phyloP scores from a whole-genome alignment of 1,140 invertebrate genomes.

The Andrena cerasifolii region DNA sequence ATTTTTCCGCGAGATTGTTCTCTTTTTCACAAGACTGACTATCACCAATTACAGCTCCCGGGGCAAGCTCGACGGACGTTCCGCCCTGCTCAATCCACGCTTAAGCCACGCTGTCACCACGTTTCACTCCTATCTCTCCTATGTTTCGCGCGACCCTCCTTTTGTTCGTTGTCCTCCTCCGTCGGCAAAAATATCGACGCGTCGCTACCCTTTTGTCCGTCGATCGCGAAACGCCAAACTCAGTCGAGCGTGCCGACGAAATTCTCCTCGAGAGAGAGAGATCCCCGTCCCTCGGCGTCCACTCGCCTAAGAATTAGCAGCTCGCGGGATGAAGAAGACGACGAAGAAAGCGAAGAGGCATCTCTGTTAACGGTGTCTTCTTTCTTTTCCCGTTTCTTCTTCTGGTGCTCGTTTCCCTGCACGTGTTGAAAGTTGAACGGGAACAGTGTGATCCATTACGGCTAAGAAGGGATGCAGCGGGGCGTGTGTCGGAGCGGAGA shows the following conservation, averaged over 20 bases:
- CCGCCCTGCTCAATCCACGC: constrained; percentile 41
- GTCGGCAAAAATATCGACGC: constrained; percentile 21
- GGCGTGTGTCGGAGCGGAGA: constrained; percentile 11
- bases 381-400: too few species aligned
- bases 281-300: too few species aligned
- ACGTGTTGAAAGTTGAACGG: not conserved
- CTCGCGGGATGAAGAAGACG: not conserved
- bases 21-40: constrained; percentile 63
- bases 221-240: constrained; percentile 46
- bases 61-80: constrained; percentile 51
- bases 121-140: constrained; percentile 6
- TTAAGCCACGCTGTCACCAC: constrained; percentile 33
- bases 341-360: constrained; percentile 1
- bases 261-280: constrained; percentile 24
- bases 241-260: constrained; percentile 37
- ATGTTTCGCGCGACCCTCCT: constrained; percentile 3
- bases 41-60: constrained; percentile 51
- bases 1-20: constrained; percentile 44
- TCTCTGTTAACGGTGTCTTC: constrained; percentile 7
- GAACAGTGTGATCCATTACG: not conserved
- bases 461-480: not conserved
- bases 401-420: constrained; percentile 1
- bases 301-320: too few species aligned
- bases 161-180: constrained; percentile 9
- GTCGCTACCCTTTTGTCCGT: constrained; percentile 31